Base-by-base conservation (phyloP, 2,113 vertebrate species). In the Cinclus mexicanus region DNA sequence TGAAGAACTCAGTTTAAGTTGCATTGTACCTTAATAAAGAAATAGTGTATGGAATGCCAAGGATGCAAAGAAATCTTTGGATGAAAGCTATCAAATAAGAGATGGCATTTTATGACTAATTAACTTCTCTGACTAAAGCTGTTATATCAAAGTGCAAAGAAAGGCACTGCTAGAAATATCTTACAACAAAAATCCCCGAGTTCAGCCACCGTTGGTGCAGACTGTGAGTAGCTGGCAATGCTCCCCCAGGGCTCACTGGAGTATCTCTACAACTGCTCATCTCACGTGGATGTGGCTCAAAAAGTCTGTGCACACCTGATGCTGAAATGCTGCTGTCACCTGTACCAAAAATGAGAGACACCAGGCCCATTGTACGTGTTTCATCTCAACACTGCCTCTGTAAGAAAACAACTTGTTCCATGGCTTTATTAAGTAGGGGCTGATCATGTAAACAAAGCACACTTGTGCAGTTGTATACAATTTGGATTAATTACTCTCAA, bases 251-350 rank as follows among this genome's bases (percentile, higher is more conserved):
- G 37, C 24, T 70, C 35, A 13, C 42, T 55, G 50, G 15, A 33
- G 9, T 1, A 11, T 44, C 37, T 52, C 35, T 21, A 26, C 22
- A 15, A 14, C 21, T 46, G 53, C 46, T 46, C 53, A 4, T 12
- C 53, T 50, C 35, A 21, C 44, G 12, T 0, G 1, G 26, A 23
- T 2, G 1, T 1, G 3, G 8, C 56, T 82, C 35, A 15, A 16
- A 52, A 79, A 3, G 13, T 24, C 18, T 63, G 25, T 17, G 2
- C 19, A 6, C 28, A 22, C 4, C 23, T 57, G 5, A 18, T 26
- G 14, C 7, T 23, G 22, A 14, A 21, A 19, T 28, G 10, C 3
- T 57, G 49, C 39, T 79, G n/a, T 18, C 44, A 61, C 12, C 39
- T 39, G 2, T 1, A 9, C 35, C 28, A 23, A 37, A 50, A 46